Percentiles rank a stretch among this genome's conserved stretches.
phyloP scores from a whole-genome alignment of 2,797 vertebrate species.

The Urosaurus nigricauda region DNA sequence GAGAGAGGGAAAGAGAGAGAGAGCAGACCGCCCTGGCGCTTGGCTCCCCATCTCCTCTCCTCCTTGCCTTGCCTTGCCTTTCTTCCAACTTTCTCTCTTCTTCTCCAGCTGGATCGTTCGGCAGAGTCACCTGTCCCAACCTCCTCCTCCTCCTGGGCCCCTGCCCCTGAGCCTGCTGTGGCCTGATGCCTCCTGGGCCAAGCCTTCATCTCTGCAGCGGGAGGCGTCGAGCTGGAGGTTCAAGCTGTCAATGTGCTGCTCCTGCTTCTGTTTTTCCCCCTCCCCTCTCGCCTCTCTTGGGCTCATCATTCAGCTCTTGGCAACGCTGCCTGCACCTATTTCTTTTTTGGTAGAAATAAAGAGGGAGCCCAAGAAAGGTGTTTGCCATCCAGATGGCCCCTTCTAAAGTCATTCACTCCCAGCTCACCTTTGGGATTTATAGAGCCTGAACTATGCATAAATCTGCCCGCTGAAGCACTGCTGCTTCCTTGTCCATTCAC shows the following conservation, averaged over 20 bases:
- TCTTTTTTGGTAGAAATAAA: slow-evolving; percentile 40
- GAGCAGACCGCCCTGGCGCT: slow-evolving; percentile 43
- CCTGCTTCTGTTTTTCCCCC: neutral
- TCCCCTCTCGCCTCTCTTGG: slow-evolving; percentile 25
- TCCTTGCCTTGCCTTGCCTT: slow-evolving; percentile 36
- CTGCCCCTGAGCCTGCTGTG: slow-evolving; percentile 41
- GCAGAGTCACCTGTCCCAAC: slow-evolving; percentile 91
- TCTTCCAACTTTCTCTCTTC: slow-evolving; percentile 78
- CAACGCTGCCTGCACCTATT: slow-evolving; percentile 51
- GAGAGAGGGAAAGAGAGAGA: too few species aligned
- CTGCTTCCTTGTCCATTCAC: slow-evolving; percentile 71
- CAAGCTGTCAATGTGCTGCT: slow-evolving; percentile 38
- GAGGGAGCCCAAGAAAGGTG: slow-evolving; percentile 42
- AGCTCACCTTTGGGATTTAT: slow-evolving; percentile 53
- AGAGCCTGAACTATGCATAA: slow-evolving; percentile 74
- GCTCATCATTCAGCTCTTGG: slow-evolving; percentile 75
- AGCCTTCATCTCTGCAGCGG: slow-evolving; percentile 61
- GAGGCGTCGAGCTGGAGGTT: slow-evolving; percentile 51
- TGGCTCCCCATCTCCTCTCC: slow-evolving; percentile 39
- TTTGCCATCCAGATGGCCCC: neutral
- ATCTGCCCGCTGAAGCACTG: slow-evolving; percentile 71
- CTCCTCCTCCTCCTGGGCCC: slow-evolving; percentile 68
- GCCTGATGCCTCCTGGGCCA: slow-evolving; percentile 66
- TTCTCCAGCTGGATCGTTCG: slow-evolving; percentile 79
- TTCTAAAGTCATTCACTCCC: too few species aligned